Evolutionary conservation across 1,140 invertebrate genomes (phyloP), one percentile per base, ranked within the genome.

Genomic region (Drosophila albomicans): DNA sequence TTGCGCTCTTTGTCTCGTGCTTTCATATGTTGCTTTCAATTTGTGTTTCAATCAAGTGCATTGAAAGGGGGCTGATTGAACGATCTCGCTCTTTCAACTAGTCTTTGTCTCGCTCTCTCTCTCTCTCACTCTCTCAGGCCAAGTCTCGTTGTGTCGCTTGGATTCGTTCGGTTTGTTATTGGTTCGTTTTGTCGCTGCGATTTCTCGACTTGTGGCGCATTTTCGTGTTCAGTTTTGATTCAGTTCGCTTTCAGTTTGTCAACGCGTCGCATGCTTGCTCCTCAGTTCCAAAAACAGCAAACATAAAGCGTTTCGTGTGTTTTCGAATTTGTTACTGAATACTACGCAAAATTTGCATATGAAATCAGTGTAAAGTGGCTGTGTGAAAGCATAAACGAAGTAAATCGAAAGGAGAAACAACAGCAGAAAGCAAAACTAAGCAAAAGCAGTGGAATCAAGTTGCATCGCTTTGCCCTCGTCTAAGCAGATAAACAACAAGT

Each of bases 261-360:
- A 88, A 89, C 84, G 80, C 77, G 84, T 88, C 84, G 85, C 84
- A 88, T 88, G 84, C 70, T 85, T 79, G 72, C 52, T 49, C 48
- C 75, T 52, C 45, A 35, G 28, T 52, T 28, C 59, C 13, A 25
- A 25, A 25, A 25, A 10, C 35, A 38, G 35, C 8, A 25, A 25
- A 25, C 20, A 25, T 49, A 7, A 25, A 49, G 43, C 25, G 13
- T 28, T 54, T 16, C n/a, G 32, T 57, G 41, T 43, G 41, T 43
- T 43, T n/a, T 43, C 54, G 32, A 41, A 11, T 41, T 57, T 15
- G 15, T 54, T 28, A n/a, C 20, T n/a, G 3, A 13, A 11, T 25
- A 57, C 46, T 16, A n/a, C 8, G n/a, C 5, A 57, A 57, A 57
- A 57, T 54, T 54, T 7, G 51, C 51, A 54, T 54, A 30, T 3